Conservation (phyloP, 2,113 vertebrate species). For the Zapus hudsonius region DNA sequence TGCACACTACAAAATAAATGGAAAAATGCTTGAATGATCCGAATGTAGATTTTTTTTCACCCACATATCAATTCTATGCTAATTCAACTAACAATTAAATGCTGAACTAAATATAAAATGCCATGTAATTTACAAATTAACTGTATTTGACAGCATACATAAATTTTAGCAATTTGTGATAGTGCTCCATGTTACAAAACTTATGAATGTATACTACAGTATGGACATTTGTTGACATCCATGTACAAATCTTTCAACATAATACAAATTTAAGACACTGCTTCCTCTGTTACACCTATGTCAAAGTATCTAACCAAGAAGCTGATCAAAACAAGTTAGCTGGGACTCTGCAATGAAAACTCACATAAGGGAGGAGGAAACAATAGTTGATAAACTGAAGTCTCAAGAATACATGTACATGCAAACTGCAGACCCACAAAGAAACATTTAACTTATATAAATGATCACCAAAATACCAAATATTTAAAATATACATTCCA, state of each 20-base stretch:
- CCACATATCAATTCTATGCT: slow-evolving; percentile 76
- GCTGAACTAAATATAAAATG: slow-evolving; percentile 74
- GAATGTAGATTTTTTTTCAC: slow-evolving; percentile 81
- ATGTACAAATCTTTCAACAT: slow-evolving; percentile 77
- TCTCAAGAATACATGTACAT: slow-evolving; percentile 77
- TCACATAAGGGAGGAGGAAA: slow-evolving; percentile 68
- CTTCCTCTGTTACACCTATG: slow-evolving; percentile 67
- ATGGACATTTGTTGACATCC: slow-evolving; percentile 75
- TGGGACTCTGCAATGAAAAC: slow-evolving; percentile 72
- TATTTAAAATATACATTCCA: slow-evolving; percentile 83
- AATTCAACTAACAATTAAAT: slow-evolving; percentile 80
- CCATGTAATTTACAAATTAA: slow-evolving; percentile 79
- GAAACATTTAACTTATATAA: slow-evolving; percentile 79
- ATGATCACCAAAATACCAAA: slow-evolving; percentile 67
- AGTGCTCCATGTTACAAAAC: slow-evolving; percentile 67
- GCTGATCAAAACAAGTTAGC: slow-evolving; percentile 65
- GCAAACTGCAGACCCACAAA: slow-evolving; percentile 80
- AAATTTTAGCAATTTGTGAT: slow-evolving; percentile 70
- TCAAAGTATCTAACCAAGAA: slow-evolving; percentile 42
- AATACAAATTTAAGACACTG: slow-evolving; percentile 77
- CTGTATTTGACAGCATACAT: slow-evolving; percentile 78
- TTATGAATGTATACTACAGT: slow-evolving; percentile 70
- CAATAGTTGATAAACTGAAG: slow-evolving; percentile 80
- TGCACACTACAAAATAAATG: slow-evolving; percentile 80
- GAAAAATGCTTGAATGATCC: slow-evolving; percentile 73